Evolutionary conservation across 2,113 vertebrate genomes (phyloP).

Genomic region (Odontesthes bonariensis): DNA sequence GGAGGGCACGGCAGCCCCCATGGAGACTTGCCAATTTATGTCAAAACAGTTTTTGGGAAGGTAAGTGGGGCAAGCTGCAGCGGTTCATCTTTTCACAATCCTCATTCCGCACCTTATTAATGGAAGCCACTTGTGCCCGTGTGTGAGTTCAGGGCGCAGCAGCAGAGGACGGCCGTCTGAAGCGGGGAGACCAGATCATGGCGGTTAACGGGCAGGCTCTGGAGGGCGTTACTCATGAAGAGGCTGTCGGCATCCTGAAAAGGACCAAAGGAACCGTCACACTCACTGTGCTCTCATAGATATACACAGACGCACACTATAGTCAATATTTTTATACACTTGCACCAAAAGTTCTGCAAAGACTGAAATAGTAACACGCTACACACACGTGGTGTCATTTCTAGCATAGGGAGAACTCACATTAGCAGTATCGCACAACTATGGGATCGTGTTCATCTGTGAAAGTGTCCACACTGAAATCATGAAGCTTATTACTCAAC

Average conservation of each 20-base stretch:
- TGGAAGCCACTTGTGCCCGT: not conserved
- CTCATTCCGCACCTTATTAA: not conserved
- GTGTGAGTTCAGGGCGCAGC: conserved; percentile 88
- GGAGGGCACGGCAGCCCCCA: conserved; percentile 96
- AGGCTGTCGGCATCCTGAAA: conserved; percentile 95
- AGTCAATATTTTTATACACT: not conserved
- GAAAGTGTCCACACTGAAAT: conserved; percentile 39
- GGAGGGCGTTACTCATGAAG: conserved; percentile 96
- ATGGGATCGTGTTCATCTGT: not conserved
- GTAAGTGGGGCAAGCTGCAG: conserved; percentile 63
- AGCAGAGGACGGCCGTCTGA: conserved; percentile 93
- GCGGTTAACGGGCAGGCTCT: conserved; percentile 95
- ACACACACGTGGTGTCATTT: not conserved
- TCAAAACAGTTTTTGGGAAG: conserved; percentile 97
- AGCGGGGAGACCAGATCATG: conserved; percentile 96
- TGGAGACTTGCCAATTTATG: conserved; percentile 96
- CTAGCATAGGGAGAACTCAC: conserved; percentile 4
- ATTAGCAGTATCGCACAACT: not conserved
- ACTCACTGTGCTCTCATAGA: conserved; percentile 92
- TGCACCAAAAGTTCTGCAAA: conserved; percentile 1
- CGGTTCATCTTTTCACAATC: not conserved
- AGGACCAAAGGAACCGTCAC: conserved; percentile 95
- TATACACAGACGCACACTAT: not conserved
- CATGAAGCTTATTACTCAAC: conserved; percentile 11
- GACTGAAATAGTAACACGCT: conserved; percentile 5